Percentiles rank a stretch among this genome's conserved stretches.
phyloP scores from a whole-genome alignment of 2,888 invertebrate species.

The Polymixis flavicincta region DNA sequence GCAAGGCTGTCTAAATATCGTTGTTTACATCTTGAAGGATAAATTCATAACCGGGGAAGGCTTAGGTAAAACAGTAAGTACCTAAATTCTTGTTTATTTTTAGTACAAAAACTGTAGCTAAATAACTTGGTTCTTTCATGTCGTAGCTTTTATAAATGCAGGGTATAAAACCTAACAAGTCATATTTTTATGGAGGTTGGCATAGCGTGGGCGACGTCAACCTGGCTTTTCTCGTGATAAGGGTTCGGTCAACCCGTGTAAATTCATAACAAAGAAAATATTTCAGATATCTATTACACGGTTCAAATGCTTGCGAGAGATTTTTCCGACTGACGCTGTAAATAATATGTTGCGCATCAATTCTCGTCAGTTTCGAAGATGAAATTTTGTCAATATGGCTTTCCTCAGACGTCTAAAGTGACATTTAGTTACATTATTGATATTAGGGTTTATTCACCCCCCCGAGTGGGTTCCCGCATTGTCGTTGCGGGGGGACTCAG shows the following conservation, averaged over 20 bases:
- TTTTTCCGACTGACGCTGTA: conserved; percentile 48
- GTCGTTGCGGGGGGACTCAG: too few relatives aligned
- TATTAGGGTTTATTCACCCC: not conserved
- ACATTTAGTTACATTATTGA: not conserved
- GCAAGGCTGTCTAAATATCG: conserved; percentile 38
- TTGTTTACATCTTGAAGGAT: conserved; percentile 40
- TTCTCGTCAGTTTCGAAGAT: conserved; percentile 16
- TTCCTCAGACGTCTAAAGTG: not conserved
- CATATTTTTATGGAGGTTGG: conserved; percentile 46
- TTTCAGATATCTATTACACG: conserved; percentile 67
- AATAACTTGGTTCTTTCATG: conserved; percentile 18
- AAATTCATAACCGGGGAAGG: conserved; percentile 44
- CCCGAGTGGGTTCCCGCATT: too few relatives aligned
- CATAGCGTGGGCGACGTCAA: conserved; percentile 59
- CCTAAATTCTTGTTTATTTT: conserved; percentile 27
- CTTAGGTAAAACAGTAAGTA: conserved; percentile 19
- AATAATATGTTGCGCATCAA: conserved; percentile 20
- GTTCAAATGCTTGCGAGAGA: conserved; percentile 51
- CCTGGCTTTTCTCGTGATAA: conserved; percentile 71
- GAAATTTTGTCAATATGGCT: conserved; percentile 30
- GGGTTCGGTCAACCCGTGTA: conserved; percentile 71
- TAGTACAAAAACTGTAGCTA: conserved; percentile 14
- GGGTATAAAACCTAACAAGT: conserved; percentile 28
- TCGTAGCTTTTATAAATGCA: conserved; percentile 12
- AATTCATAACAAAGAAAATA: conserved; percentile 69